A percentile compares a stretch with the other conserved stretches of the same genome.
phyloP scores from a whole-genome alignment of 2,888 invertebrate genomes.

The Stegana nigrithorax region DNA sequence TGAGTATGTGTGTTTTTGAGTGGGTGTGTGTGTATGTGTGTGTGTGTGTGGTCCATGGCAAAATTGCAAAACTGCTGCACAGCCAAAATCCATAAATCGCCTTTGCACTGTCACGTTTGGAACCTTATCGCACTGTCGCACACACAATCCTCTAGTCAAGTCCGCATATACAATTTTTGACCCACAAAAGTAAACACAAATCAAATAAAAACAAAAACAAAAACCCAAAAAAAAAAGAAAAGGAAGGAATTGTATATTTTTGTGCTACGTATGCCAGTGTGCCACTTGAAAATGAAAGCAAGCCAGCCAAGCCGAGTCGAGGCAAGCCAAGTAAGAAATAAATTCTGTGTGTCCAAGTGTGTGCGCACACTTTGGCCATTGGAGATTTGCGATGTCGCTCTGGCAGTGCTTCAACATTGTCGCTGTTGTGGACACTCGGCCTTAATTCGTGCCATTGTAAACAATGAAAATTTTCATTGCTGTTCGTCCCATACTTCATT shows the following conservation, averaged over 20 bases:
- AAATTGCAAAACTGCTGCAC: neutral
- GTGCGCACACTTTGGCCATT: too few relatives aligned
- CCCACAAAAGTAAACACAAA: slow-evolving; percentile 1
- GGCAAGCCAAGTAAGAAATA: too few relatives aligned
- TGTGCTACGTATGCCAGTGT: too few relatives aligned
- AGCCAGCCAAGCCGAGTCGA: too few relatives aligned
- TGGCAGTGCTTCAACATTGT: too few relatives aligned
- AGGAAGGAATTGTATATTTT: too few relatives aligned
- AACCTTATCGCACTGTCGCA: neutral
- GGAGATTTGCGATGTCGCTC: too few relatives aligned
- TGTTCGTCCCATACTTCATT: neutral
- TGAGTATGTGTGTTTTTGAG: slow-evolving; percentile 20
- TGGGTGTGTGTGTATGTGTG: slow-evolving; percentile 5
- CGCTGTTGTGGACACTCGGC: neutral
- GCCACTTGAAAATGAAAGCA: too few relatives aligned
- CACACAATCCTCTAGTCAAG: neutral
- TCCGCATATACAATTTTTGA: neutral
- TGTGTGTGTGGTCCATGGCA: slow-evolving; percentile 19
- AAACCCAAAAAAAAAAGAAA: neutral
- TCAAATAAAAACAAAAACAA: neutral
- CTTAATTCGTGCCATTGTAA: neutral
- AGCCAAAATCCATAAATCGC: neutral
- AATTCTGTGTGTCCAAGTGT: too few relatives aligned
- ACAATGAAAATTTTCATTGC: slow-evolving; percentile 1
- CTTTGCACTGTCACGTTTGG: neutral